Evolutionary conservation across 2,888 invertebrate species (phyloP).

Genomic region (Blomia tropicalis): DNA sequence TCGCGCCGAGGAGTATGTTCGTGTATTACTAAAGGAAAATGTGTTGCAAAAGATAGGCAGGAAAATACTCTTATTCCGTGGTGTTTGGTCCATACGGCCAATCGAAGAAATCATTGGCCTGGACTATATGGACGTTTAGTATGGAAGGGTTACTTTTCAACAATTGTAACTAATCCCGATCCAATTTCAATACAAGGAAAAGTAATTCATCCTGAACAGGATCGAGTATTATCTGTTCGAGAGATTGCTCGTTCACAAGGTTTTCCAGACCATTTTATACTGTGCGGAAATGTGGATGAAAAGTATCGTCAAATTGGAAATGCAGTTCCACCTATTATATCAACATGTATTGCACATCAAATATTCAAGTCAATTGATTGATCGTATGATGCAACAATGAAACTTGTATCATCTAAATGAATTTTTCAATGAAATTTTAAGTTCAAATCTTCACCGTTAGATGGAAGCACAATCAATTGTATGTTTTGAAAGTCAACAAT

Average conservation of each 20-base stretch:
- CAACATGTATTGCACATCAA: conserved; percentile 56
- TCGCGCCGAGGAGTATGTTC: conserved; percentile 56
- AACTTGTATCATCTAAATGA: neutral
- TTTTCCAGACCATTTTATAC: conserved; percentile 57
- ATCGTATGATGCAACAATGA: neutral
- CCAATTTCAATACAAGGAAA: conserved; percentile 75
- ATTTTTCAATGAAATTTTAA: neutral
- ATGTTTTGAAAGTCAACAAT: too few species aligned
- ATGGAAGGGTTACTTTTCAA: conserved; percentile 69
- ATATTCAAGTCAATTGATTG: conserved; percentile 23
- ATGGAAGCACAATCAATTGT: too few species aligned
- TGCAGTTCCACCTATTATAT: conserved; percentile 69
- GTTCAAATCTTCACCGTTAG: too few species aligned
- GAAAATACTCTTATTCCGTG: conserved; percentile 69
- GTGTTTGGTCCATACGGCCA: conserved; percentile 72
- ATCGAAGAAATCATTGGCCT: conserved; percentile 69
- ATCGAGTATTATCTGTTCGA: conserved; percentile 64
- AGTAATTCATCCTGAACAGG: conserved; percentile 61
- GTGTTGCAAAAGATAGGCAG: conserved; percentile 51
- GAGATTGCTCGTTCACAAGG: conserved; percentile 76
- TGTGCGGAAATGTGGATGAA: conserved; percentile 56
- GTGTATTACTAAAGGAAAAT: conserved; percentile 46
- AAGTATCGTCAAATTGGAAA: conserved; percentile 69
- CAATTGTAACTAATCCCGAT: conserved; percentile 64
- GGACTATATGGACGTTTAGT: conserved; percentile 63